Conservation (phyloP, 35 echinoderm and acorn worm genomes). For the Ophiothrix spiculata region DNA sequence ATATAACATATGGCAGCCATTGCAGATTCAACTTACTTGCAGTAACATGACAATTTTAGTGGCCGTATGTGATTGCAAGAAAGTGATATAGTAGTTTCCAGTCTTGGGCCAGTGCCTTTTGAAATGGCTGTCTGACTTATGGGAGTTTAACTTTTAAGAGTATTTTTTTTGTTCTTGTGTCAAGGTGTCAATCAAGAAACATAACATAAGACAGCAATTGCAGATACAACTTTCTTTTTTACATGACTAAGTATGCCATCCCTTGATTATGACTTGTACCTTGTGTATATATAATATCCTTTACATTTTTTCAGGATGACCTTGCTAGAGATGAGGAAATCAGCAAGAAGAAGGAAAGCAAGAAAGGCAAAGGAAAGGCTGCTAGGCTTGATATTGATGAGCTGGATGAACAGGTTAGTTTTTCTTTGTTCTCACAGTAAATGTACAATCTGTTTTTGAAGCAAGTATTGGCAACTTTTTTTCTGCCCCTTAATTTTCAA, state of each 20-base stretch:
- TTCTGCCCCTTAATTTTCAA: no score
- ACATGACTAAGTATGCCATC: neutral
- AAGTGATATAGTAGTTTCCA: no score
- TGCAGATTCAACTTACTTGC: no score
- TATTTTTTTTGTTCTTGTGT: neutral
- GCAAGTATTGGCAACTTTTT: constrained; percentile 19
- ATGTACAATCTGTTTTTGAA: constrained; percentile 5
- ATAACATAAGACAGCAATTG: neutral
- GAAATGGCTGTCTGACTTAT: neutral
- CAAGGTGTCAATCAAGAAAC: neutral
- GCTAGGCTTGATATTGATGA: constrained; percentile 94
- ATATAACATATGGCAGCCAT: no score
- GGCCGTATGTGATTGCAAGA: no score
- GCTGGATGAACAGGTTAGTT: constrained; percentile 84
- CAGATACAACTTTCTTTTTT: neutral
- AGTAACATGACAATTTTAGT: no score
- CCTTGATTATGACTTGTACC: neutral
- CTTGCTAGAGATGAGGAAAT: constrained; percentile 32
- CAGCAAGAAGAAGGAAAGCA: constrained; percentile 16
- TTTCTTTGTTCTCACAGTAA: constrained; percentile 3
- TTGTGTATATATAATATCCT: no score
- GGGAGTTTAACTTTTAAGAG: no score
- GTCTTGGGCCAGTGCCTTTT: no score
- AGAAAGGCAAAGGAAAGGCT: constrained; percentile 69
- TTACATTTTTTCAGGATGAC: constrained; percentile 25